Evolutionary conservation across 1,140 invertebrate species (phyloP), one percentile per base, ranked within the genome.

Genomic region (Cyclargus thomasi): DNA sequence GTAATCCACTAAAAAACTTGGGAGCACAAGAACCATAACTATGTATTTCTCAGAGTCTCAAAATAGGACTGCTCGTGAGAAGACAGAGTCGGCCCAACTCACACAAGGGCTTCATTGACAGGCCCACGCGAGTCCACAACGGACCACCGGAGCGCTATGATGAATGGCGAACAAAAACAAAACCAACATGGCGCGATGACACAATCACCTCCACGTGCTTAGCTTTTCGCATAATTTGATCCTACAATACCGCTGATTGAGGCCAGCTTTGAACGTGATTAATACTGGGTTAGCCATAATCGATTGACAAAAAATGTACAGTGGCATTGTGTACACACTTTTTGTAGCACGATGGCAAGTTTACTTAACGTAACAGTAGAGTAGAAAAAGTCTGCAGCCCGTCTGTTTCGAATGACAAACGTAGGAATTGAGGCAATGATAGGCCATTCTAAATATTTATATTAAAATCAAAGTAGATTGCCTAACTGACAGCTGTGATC

Each of bases 141-240:
- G 14, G 64, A 21, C 69, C 23, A 47, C 35, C 55, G 18, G 55
- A 20, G 18, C 55, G 17, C 55, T 29, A 59, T 20, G 53, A 17
- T 29, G 62, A 55, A n/a, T 64, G 70, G 53, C 53, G 53, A 17
- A 20, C 55, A 69, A 69, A 69, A 72, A 67, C 68, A 53, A 47
- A 63, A 53, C 67, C 22, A 67, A 73, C 71, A 74, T 70, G 70
- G 68, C 35, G n/a, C 70, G 67, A 63, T 74, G 75, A 77, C 72
- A 73, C 74, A 72, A 77, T 67, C 66, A 36, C 55, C 20, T 20
- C 71, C 73, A 73, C 68, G 73, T 77, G 75, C 55, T 11, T 20
- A 18, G 55, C 20, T 59, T 59, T 59, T 59, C 17, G 55, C 18
- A 20, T 11, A 18, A 20, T 18, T 20, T 21, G 55, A 59, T 21